These are phyloP conservation scores for Entomobrya multifasciata DNA, from an alignment of 2,888 invertebrate species.

Conservation along the genomic window DNA sequence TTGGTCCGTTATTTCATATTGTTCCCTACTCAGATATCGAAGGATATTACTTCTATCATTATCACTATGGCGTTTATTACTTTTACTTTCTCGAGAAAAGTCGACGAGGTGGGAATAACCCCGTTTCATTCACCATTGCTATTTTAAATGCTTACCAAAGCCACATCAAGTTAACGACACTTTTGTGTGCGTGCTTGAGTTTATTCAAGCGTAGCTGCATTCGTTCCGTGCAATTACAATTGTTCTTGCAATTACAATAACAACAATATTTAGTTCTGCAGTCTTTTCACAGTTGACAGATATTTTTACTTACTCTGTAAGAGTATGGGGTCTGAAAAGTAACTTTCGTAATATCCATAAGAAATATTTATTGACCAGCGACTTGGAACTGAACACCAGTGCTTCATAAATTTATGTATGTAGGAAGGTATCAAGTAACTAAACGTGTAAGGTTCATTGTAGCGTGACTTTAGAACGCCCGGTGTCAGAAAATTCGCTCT, in stretches of 20 bases:
- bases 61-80: background rate
- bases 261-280: constrained; percentile 4
- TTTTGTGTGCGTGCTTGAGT: constrained; percentile 23
- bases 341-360: no score
- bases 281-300: background rate
- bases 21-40: constrained; percentile 30
- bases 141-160: constrained; percentile 57
- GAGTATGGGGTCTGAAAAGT: no score
- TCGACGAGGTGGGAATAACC: constrained; percentile 2
- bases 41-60: constrained; percentile 41
- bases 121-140: constrained; percentile 42
- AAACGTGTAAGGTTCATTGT: no score
- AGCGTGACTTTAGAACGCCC: no score
- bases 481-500: no score
- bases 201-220: background rate
- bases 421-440: no score
- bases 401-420: no score
- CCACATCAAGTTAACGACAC: constrained; percentile 40
- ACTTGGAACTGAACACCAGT: no score
- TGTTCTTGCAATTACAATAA: no score
- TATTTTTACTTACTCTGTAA: background rate
- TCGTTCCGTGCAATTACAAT: background rate
- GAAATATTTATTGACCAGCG: no score
- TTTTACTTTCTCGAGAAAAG: background rate
- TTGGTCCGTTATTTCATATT: constrained; percentile 31